A percentile compares a stretch with the other conserved stretches of the same genome.
Conservation (phyloP, 2,113 vertebrate genomes). For the Taxidea taxus region DNA sequence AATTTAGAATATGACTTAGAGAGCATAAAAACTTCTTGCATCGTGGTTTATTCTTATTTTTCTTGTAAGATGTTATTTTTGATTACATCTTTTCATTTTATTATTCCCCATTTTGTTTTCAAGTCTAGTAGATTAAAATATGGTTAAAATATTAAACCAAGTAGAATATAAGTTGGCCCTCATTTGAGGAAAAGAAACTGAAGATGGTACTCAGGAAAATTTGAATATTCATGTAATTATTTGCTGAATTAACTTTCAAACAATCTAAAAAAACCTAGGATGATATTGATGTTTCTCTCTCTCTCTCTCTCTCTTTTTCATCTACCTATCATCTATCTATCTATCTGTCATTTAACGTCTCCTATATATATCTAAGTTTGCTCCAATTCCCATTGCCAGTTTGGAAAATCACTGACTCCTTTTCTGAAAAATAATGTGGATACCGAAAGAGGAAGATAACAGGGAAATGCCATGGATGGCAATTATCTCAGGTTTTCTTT, state of each 20-base stretch:
- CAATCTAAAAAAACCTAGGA: neutral
- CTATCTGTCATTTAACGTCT: neutral
- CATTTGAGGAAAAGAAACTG: neutral
- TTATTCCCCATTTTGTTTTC: neutral
- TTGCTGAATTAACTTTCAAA: neutral
- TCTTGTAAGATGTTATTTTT: neutral
- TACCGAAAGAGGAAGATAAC: neutral
- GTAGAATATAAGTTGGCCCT: neutral
- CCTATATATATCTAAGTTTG: neutral
- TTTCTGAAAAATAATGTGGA: neutral
- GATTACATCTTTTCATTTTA: neutral
- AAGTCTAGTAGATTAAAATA: neutral
- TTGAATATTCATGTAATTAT: neutral
- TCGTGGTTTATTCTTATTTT: neutral
- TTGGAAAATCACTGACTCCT: neutral
- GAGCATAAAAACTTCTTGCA: neutral
- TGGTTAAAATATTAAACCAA: neutral
- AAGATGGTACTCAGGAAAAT: neutral
- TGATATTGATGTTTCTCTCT: neutral
- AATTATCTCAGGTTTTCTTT: neutral
- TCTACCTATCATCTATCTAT: neutral
- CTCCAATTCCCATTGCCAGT: neutral
- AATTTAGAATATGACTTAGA: neutral
- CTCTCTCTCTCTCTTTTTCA: neutral
- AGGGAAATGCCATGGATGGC: neutral